These are phyloP conservation scores for Ptilonorhynchus violaceus DNA, from an alignment of 2,113 vertebrate species.

Conservation along the genomic window DNA sequence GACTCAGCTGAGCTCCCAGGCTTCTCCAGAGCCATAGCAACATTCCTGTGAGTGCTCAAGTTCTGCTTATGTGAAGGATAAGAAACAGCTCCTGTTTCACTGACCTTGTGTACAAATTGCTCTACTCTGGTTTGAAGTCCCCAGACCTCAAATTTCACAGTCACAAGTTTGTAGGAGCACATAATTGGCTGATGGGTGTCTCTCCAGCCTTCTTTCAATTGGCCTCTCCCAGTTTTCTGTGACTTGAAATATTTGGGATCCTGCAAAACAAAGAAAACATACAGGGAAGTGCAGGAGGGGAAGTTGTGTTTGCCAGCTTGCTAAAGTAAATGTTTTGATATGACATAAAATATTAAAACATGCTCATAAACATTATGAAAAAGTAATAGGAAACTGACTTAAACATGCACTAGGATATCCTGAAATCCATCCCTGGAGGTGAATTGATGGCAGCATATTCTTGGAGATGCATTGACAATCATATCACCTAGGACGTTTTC, in stretches of 20 bases:
- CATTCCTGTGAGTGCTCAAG: not conserved
- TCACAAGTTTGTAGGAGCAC: slow-evolving; percentile 99
- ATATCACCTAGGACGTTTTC: not conserved
- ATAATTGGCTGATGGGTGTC: slow-evolving; percentile 91
- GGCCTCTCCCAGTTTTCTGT: slow-evolving; percentile 90
- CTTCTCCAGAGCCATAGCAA: not conserved
- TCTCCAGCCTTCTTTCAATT: slow-evolving; percentile 92
- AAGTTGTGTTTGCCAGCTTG: not conserved
- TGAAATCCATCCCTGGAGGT: not conserved
- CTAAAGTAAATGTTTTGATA: not conserved
- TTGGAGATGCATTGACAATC: not conserved
- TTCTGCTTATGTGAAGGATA: not conserved
- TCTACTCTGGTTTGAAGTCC: slow-evolving; percentile 97
- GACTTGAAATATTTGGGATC: slow-evolving; percentile 93
- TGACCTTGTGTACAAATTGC: slow-evolving; percentile 98
- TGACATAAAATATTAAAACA: not conserved
- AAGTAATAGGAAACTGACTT: not conserved
- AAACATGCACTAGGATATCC: not conserved
- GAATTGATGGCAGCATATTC: not conserved
- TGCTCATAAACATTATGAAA: not conserved
- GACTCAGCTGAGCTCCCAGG: not conserved
- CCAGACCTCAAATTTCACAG: slow-evolving; percentile 98
- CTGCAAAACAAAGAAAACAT: slow-evolving; percentile 64
- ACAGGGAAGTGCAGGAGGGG: not conserved
- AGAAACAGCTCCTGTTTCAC: slow-evolving; percentile 21